Percentiles rank a stretch among this genome's conserved stretches.
These are phyloP conservation scores for Drosophila nigricruria DNA, from an alignment of 2,888 invertebrate genomes.

Conservation along the genomic window DNA sequence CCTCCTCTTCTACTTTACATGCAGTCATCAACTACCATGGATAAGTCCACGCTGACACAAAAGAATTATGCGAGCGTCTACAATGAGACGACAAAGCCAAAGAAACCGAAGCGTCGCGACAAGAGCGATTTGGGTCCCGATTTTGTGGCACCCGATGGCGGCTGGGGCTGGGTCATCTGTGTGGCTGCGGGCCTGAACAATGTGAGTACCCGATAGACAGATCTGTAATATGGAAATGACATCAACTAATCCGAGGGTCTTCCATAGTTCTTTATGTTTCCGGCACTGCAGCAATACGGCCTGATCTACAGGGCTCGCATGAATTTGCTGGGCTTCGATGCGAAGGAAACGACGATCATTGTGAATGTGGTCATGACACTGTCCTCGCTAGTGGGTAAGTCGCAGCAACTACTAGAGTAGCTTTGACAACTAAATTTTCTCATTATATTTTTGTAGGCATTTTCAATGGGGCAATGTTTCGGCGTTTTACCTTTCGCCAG, in stretches of 20 bases:
- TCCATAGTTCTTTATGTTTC: slow-evolving; percentile 88
- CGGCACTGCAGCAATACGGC: slow-evolving; percentile 90
- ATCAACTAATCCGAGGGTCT: neutral
- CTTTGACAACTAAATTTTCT: neutral
- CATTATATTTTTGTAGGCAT: slow-evolving; percentile 80
- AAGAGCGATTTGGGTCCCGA: slow-evolving; percentile 86
- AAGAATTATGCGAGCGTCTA: slow-evolving; percentile 77
- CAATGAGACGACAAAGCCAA: slow-evolving; percentile 81
- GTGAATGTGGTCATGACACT: slow-evolving; percentile 90
- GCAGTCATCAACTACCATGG: slow-evolving; percentile 40
- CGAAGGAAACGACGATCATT: slow-evolving; percentile 89
- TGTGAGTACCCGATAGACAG: slow-evolving; percentile 86
- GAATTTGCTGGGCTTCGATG: slow-evolving; percentile 87
- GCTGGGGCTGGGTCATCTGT: slow-evolving; percentile 91
- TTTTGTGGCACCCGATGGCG: slow-evolving; percentile 91
- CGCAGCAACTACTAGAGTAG: neutral
- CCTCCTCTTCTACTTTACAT: neutral
- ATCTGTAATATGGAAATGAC: neutral
- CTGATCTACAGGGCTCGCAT: slow-evolving; percentile 89
- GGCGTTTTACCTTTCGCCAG: slow-evolving; percentile 89
- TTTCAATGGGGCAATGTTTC: slow-evolving; percentile 90
- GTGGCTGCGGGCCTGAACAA: slow-evolving; percentile 90
- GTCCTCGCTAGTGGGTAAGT: slow-evolving; percentile 89
- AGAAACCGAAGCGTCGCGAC: slow-evolving; percentile 85
- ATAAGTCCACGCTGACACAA: slow-evolving; percentile 72